Base-by-base conservation (phyloP, 2,113 vertebrate species). In the Eulacestoma nigropectus region DNA sequence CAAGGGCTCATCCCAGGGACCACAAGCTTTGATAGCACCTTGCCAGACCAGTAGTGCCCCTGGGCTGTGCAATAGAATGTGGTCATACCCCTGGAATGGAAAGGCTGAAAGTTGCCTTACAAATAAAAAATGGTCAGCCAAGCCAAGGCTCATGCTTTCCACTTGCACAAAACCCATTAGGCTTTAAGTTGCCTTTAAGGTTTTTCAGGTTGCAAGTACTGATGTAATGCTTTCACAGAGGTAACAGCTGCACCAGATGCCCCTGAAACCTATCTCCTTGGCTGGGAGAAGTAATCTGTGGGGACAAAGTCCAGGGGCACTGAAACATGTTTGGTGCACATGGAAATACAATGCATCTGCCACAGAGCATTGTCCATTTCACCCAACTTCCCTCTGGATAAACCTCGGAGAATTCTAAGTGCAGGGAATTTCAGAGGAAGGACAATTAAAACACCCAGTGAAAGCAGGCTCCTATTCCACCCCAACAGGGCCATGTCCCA, bases 11-110 rank as follows among this genome's bases (percentile, higher is more conserved):
- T 33, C 14, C 16, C 50, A 69, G 90, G 49, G 37, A n/a, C 46
- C 37, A n/a, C 4, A 32, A 57, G n/a, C 32, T 78, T 73, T 82
- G 57, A 21, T 4, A 74, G 41, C 0, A 0, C 53, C 57, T 73
- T 11, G 1, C 35, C 39, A 69, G 57, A 42, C 16, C 26, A 52
- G 13, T 8, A 57, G 68, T 78, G 73, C 26, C 69, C 25, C 53
- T 50, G 64, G 49, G 23, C 37, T 44, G 9, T 25, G 35, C 46
- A 6, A 13, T 1, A 53, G 13, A 0, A 0, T 23, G 27, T 27
- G 29, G 21, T 50, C 30, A 46, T 42, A 16, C 4, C 21, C 13
- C 39, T 41, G 27, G 42, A 16, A 14, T n/a, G 44, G 35, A 70
- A 90, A 81, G 68, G 26, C 20, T 52, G 46, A 53, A 81, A 75